phyloP scores from a whole-genome alignment of 2,888 invertebrate genomes.

The Drosophila atripex region DNA sequence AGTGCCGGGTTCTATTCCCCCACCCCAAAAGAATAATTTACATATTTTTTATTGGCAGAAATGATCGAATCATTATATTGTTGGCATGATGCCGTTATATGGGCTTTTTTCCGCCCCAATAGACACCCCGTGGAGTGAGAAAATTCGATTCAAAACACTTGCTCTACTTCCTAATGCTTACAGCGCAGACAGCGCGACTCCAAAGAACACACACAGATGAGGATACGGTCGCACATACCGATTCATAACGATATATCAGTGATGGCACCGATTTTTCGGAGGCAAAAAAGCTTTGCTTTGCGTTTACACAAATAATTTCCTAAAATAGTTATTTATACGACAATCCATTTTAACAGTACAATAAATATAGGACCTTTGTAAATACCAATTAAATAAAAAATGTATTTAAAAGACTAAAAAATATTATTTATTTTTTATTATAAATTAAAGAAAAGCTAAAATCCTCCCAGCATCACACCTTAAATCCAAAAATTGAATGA shows the following conservation, averaged over 20 bases:
- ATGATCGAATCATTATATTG: constrained; percentile 9
- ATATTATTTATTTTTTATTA: too few relatives aligned
- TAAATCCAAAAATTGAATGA: not conserved
- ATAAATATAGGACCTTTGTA: not conserved
- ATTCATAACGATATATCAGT: not conserved
- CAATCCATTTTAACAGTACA: not conserved
- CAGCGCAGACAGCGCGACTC: constrained; percentile 71
- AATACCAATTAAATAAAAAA: too few relatives aligned
- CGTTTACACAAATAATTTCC: not conserved
- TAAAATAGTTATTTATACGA: too few relatives aligned
- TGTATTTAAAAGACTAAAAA: too few relatives aligned
- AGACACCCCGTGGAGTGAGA: constrained; percentile 28
- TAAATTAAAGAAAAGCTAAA: not conserved
- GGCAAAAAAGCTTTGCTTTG: not conserved
- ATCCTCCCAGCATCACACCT: not conserved
- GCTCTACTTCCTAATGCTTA: constrained; percentile 67
- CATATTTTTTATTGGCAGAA: constrained; percentile 6
- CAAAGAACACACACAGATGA: constrained; percentile 35
- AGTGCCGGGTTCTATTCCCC: not conserved
- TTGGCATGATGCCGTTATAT: constrained; percentile 1
- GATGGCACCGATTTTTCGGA: too few relatives aligned
- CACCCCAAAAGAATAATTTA: not conserved
- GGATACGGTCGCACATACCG: too few relatives aligned
- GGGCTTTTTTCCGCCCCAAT: not conserved
- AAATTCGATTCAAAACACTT: constrained; percentile 50